Percentiles rank a stretch among this genome's conserved stretches.
These are phyloP conservation scores for Phaetusa simplex DNA, from an alignment of 2,113 vertebrate species.

Conservation along the genomic window DNA sequence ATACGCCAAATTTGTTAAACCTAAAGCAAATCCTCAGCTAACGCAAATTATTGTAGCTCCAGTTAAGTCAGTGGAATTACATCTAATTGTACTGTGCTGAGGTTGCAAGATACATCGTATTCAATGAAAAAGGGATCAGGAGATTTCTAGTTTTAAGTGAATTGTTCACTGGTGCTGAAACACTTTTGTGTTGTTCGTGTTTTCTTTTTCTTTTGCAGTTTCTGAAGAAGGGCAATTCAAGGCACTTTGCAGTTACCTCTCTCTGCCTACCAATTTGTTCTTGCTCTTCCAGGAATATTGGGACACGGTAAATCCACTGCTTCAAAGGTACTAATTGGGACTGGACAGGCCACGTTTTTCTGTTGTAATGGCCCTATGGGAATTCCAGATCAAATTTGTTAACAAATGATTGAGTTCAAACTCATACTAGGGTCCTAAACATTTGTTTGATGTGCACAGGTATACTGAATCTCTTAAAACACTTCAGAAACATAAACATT, in stretches of 20 bases:
- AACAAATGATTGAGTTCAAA: background rate
- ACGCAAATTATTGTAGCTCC: background rate
- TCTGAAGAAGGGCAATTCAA: constrained; percentile 83
- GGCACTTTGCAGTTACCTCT: constrained; percentile 90
- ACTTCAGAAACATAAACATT: background rate
- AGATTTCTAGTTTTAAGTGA: background rate
- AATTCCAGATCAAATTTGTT: background rate
- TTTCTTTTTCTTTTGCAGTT: constrained; percentile 74
- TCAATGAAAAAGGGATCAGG: background rate
- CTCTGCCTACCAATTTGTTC: constrained; percentile 91
- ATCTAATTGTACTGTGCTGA: background rate
- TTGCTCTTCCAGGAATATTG: constrained; percentile 91
- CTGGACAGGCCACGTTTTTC: background rate
- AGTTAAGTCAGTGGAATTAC: background rate
- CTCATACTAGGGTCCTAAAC: background rate
- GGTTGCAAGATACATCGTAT: background rate
- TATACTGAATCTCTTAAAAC: background rate
- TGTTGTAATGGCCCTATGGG: background rate
- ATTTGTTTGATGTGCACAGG: background rate
- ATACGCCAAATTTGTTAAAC: background rate
- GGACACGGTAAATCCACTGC: constrained; percentile 81
- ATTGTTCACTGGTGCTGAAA: background rate
- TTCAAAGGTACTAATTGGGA: constrained; percentile 80
- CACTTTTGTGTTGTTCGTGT: background rate
- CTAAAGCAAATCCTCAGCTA: background rate